Evolutionary conservation across 2,888 invertebrate genomes (phyloP).

Genomic region (Drosophila putrida): DNA sequence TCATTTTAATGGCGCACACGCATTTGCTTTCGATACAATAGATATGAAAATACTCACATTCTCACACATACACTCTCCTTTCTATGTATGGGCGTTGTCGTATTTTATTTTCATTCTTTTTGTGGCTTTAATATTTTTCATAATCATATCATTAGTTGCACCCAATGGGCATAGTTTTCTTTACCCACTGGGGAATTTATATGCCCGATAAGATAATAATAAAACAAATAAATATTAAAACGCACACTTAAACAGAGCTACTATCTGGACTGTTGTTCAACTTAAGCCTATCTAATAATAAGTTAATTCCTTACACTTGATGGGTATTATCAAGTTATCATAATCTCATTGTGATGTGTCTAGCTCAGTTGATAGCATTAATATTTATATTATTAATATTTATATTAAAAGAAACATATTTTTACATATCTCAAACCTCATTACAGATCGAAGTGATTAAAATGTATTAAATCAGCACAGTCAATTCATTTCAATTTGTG

Average conservation of each 20-base stretch:
- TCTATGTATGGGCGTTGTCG: constrained; percentile 42
- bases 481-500: constrained; percentile 13
- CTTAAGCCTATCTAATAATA: constrained; percentile 1
- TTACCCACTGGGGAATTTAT: constrained; percentile 44
- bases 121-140: constrained; percentile 67
- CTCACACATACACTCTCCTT: constrained; percentile 14
- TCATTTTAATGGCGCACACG: constrained; percentile 79
- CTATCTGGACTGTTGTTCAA: not conserved
- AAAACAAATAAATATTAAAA: constrained; percentile 24
- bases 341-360: not conserved
- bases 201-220: constrained; percentile 50
- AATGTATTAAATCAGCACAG: not conserved
- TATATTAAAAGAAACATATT: too few species aligned
- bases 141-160: constrained; percentile 76
- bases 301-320: constrained; percentile 1
- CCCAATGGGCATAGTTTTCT: constrained; percentile 62
- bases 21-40: constrained; percentile 76
- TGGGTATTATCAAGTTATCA: not conserved
- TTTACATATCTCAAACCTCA: not conserved
- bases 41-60: constrained; percentile 49
- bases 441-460: not conserved
- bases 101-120: constrained; percentile 62
- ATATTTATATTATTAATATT: not conserved
- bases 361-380: constrained; percentile 1
- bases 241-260: constrained; percentile 7